phyloP scores from a whole-genome alignment of 2,113 vertebrate genomes.

The Ramphastos sulfuratus region DNA sequence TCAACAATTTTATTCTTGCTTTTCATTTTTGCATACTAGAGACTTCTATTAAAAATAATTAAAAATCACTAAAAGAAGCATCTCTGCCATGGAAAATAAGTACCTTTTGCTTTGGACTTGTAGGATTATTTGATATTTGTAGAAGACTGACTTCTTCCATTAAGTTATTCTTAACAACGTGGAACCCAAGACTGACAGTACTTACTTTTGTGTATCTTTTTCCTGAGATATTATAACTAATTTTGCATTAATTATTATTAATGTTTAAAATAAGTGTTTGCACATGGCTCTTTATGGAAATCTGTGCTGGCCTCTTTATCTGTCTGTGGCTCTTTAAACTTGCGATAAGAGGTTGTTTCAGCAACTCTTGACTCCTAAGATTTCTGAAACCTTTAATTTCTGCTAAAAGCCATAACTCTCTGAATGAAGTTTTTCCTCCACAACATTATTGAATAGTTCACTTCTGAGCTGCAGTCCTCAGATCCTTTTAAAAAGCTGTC shows the following conservation, averaged over 20 bases:
- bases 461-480: not conserved
- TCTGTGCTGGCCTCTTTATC: not conserved
- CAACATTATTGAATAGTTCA: not conserved
- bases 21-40: not conserved
- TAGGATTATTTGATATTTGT: not conserved
- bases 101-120: not conserved
- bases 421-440: not conserved
- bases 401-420: not conserved
- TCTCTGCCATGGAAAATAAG: not conserved
- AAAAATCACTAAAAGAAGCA: not conserved
- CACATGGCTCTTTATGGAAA: not conserved
- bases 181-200: not conserved
- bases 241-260: not conserved
- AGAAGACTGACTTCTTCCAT: not conserved
- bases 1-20: not conserved
- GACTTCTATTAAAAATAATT: not conserved
- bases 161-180: not conserved
- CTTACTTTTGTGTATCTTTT: not conserved
- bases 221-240: not conserved
- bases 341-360: not conserved
- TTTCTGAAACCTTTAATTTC: not conserved
- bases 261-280: not conserved
- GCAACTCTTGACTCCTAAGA: not conserved
- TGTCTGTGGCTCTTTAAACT: not conserved
- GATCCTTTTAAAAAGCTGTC: accelerated